phyloP scores from a whole-genome alignment of 2,888 invertebrate species.

The Notodonta dromedarius region DNA sequence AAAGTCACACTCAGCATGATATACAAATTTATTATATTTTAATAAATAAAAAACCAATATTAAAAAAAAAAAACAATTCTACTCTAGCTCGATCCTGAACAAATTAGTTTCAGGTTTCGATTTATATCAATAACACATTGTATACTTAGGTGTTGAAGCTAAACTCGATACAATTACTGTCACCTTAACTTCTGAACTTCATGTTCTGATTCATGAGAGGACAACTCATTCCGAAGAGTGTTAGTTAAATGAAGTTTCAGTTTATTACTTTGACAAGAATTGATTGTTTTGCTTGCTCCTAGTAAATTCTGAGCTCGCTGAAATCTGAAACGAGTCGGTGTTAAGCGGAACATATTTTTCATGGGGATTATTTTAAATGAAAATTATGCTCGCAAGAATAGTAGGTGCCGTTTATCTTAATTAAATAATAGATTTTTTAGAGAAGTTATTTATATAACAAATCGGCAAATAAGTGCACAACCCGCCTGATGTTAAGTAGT shows the following conservation, averaged over 20 bases:
- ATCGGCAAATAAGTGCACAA: no score
- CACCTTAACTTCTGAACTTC: slow-evolving; percentile 7
- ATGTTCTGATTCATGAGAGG: slow-evolving; percentile 19
- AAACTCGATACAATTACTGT: slow-evolving; percentile 20
- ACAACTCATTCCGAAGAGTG: slow-evolving; percentile 30
- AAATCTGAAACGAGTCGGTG: slow-evolving; percentile 24
- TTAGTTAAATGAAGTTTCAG: slow-evolving; percentile 36
- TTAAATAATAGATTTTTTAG: no score
- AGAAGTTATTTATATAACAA: no score
- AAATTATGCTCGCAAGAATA: not conserved
- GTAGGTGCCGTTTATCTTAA: no score
- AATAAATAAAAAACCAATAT: no score
- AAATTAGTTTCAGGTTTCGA: no score
- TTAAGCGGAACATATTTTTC: slow-evolving; percentile 3
- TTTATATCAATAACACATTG: no score
- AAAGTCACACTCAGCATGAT: no score
- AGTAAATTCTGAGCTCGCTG: slow-evolving; percentile 34
- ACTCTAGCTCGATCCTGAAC: no score
- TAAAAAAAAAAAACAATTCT: no score
- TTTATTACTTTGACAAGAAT: slow-evolving; percentile 44
- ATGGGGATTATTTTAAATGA: not conserved
- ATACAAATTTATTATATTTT: no score
- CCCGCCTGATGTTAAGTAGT: no score
- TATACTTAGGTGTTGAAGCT: not conserved
- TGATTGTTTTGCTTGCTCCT: slow-evolving; percentile 53